Conservation (phyloP, 2,113 vertebrate species). For the Neogobius melanostomus region DNA sequence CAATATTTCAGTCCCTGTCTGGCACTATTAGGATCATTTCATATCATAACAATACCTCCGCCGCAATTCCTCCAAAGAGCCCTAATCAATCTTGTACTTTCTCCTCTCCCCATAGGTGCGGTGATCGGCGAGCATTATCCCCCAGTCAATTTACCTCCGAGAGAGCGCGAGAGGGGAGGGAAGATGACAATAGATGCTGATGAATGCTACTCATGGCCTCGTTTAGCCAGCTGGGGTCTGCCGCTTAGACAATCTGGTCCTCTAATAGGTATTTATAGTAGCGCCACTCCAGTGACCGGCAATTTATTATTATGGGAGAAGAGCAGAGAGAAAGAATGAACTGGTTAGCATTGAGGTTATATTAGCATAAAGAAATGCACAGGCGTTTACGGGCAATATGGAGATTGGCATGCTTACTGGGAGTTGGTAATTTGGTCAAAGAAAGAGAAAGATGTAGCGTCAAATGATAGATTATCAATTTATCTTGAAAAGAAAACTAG, state of each 20-base stretch:
- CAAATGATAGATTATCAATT: slow-evolving; percentile 8
- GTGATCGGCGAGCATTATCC: slow-evolving; percentile 68
- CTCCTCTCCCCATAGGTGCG: slow-evolving; percentile 66
- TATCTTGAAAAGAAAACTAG: too few species aligned
- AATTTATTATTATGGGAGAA: slow-evolving; percentile 63
- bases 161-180: slow-evolving; percentile 50
- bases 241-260: slow-evolving; percentile 72
- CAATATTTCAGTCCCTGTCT: slow-evolving; percentile 51
- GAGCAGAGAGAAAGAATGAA: slow-evolving; percentile 58
- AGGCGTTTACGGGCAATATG: slow-evolving; percentile 14
- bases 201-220: slow-evolving; percentile 69
- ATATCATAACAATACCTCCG: slow-evolving; percentile 65
- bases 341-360: slow-evolving; percentile 43
- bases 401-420: slow-evolving; percentile 7
- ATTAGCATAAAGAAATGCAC: slow-evolving; percentile 36
- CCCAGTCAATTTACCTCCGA: slow-evolving; percentile 74
- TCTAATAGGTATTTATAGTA: slow-evolving; percentile 76
- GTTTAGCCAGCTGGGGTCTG: slow-evolving; percentile 66
- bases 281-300: slow-evolving; percentile 51
- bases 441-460: slow-evolving; percentile 7
- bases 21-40: slow-evolving; percentile 63
- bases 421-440: not conserved
- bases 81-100: slow-evolving; percentile 60
- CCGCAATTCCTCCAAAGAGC: slow-evolving; percentile 14
- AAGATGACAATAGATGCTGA: slow-evolving; percentile 73